A percentile compares a stretch with the other conserved stretches of the same genome.
phyloP scores from a whole-genome alignment of 2,797 vertebrate genomes.

The Diplodus puntazzo region DNA sequence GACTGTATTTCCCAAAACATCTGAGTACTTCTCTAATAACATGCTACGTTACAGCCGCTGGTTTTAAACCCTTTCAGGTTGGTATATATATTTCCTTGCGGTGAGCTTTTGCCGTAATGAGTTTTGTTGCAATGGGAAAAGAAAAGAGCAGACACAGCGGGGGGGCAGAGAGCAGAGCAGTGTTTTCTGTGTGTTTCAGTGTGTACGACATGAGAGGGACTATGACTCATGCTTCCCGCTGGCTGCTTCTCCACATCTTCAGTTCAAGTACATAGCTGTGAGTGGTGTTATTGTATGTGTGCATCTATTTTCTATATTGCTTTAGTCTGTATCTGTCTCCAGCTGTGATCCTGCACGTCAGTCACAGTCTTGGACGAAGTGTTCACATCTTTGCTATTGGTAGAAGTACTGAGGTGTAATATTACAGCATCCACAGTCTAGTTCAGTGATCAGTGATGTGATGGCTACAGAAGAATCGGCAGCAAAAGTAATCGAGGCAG shows the following conservation, averaged over 20 bases:
- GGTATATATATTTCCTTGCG: background rate
- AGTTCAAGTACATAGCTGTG: slow-evolving; percentile 10
- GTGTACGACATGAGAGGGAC: slow-evolving; percentile 19
- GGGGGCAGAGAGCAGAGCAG: background rate
- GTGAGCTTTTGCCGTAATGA: slow-evolving; percentile 17
- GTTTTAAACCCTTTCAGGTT: slow-evolving; percentile 14
- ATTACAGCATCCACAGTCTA: too few relatives aligned
- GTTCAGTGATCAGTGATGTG: too few relatives aligned
- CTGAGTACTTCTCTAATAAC: slow-evolving; percentile 18
- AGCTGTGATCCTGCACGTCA: background rate
- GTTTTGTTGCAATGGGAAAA: slow-evolving; percentile 38
- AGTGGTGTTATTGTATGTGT: slow-evolving; percentile 9
- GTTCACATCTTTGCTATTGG: background rate
- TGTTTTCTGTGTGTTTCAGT: slow-evolving; percentile 9
- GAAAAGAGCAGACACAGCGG: slow-evolving; percentile 6
- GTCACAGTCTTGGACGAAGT: background rate
- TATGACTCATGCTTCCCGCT: slow-evolving; percentile 33
- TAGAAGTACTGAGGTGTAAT: background rate
- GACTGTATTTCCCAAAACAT: background rate
- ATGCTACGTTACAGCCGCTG: slow-evolving; percentile 21
- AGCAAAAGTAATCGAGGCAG: background rate
- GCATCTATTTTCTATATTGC: background rate
- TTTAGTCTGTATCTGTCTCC: background rate
- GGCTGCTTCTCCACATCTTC: slow-evolving; percentile 9
- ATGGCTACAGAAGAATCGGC: background rate